phyloP scores from a whole-genome alignment of 2,797 vertebrate species.

The Babyrousa celebensis region DNA sequence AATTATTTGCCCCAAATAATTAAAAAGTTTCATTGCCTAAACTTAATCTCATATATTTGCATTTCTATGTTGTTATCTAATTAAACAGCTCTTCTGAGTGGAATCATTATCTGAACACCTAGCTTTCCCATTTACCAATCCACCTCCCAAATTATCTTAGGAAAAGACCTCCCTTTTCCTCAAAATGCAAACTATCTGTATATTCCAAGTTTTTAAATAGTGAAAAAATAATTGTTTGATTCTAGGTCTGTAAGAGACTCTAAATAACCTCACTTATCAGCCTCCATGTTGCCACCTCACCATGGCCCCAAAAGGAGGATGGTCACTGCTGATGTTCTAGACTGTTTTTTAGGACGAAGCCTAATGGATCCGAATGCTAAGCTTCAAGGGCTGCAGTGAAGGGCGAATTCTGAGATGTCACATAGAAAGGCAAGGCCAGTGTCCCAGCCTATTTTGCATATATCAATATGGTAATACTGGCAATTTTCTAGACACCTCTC shows the following conservation, averaged over 20 bases:
- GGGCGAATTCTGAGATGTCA: not conserved
- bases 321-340: not conserved
- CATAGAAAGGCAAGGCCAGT: not conserved
- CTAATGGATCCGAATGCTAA: not conserved
- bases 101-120: not conserved
- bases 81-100: conserved; percentile 18
- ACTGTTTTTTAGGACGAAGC: conserved; percentile 48
- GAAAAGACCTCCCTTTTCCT: not conserved
- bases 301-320: not conserved
- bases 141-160: not conserved
- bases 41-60: conserved; percentile 55
- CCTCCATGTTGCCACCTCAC: not conserved
- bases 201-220: conserved; percentile 10
- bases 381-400: not conserved
- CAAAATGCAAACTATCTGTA: not conserved
- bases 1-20: conserved; percentile 67
- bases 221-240: not conserved
- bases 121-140: conserved; percentile 29
- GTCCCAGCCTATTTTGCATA: conserved; percentile 61
- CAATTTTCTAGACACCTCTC: conserved; percentile 23
- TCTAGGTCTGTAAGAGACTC: not conserved
- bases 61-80: not conserved
- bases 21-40: conserved; percentile 60
- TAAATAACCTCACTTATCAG: not conserved
- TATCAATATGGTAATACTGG: conserved; percentile 10